Percentiles rank a stretch among this genome's conserved stretches.
phyloP scores from a whole-genome alignment of 2,888 invertebrate species.

The Dasypogon diadema region DNA sequence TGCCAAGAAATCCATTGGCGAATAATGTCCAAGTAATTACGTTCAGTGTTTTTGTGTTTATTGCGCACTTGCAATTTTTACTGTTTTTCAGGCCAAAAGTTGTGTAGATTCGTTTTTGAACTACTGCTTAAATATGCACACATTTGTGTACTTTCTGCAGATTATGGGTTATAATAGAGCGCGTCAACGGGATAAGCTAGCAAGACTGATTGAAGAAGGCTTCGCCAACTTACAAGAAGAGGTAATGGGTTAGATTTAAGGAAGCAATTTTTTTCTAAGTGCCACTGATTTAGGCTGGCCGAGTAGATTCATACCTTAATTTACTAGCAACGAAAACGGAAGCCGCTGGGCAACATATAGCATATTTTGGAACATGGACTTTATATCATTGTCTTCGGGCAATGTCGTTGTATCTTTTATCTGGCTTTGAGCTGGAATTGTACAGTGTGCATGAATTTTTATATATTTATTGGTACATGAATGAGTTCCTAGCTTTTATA shows the following conservation, averaged over 20 bases:
- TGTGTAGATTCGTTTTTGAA: slow-evolving; percentile 90
- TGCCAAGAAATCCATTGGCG: slow-evolving; percentile 76
- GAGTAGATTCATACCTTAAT: slow-evolving; percentile 87
- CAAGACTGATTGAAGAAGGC: slow-evolving; percentile 85
- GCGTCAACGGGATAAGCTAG: slow-evolving; percentile 93
- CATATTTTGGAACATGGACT: slow-evolving; percentile 95
- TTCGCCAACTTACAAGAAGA: slow-evolving; percentile 93
- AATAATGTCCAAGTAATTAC: slow-evolving; percentile 61
- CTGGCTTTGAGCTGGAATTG: slow-evolving; percentile 94
- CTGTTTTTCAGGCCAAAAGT: slow-evolving; percentile 81
- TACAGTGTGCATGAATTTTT: slow-evolving; percentile 97
- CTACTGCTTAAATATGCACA: slow-evolving; percentile 80
- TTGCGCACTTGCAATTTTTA: too few species aligned
- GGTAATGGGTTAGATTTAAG: too few species aligned
- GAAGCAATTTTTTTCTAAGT: too few species aligned
- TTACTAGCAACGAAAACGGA: slow-evolving; percentile 75
- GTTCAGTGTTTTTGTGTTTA: too few species aligned
- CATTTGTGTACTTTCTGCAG: slow-evolving; percentile 87
- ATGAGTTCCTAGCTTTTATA: neutral
- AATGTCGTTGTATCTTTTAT: slow-evolving; percentile 93
- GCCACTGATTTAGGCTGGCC: slow-evolving; percentile 87
- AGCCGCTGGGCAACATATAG: slow-evolving; percentile 78
- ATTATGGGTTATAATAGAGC: slow-evolving; percentile 96
- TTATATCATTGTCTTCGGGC: slow-evolving; percentile 92
- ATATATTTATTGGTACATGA: slow-evolving; percentile 87